Evolutionary conservation across 92 coral and sea anemone species (phyloP), one percentile per base, ranked within the genome.

Genomic region (Phenganax marumi): DNA sequence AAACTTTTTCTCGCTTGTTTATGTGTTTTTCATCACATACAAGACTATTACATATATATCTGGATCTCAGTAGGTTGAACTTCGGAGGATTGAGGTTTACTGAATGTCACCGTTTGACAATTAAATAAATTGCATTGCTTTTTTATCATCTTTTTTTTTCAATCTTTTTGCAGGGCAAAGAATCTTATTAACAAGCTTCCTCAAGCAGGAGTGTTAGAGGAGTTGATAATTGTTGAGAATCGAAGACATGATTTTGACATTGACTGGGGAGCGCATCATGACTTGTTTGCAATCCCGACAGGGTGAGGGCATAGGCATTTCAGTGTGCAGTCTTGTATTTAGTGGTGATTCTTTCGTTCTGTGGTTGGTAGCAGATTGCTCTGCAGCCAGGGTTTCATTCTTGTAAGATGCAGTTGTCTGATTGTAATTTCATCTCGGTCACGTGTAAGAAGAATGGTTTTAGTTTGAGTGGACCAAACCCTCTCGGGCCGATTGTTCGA

Each of bases 161-260:
- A 33, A 33, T 33, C 43, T 33, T 33, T 33, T 25, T 62, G 7
- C 33, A 78, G 83, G 10, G 83, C 83, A 43, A 78, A 63, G 24
- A 17, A 21, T 3, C 73, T 78, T 48, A 78, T 78, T 10, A 23
- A 55, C 17, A 48, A 47, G 10, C 73, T 78, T 60, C 83, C 83
- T 48, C 83, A 78, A 24, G 83, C 72, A 6, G 83, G 83, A 14
- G 60, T 63, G 18, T 58, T 78, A 47, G 83, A 78, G 25, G 83
- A 78, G 47, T 58, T 78, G 17, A 78, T 78, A 13, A 78, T 78
- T 52, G 73, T 78, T 50, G 83, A 78, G 26, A 78, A 78, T 50
- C 54, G 65, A 9, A 54, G 73, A 18, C 83, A 78, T 63, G 73
- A 78, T n/a, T 78, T 43, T 52, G 60, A 62, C 48, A 47, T 78